phyloP scores from a whole-genome alignment of 2,797 vertebrate genomes.

The Galagoides demidoff region DNA sequence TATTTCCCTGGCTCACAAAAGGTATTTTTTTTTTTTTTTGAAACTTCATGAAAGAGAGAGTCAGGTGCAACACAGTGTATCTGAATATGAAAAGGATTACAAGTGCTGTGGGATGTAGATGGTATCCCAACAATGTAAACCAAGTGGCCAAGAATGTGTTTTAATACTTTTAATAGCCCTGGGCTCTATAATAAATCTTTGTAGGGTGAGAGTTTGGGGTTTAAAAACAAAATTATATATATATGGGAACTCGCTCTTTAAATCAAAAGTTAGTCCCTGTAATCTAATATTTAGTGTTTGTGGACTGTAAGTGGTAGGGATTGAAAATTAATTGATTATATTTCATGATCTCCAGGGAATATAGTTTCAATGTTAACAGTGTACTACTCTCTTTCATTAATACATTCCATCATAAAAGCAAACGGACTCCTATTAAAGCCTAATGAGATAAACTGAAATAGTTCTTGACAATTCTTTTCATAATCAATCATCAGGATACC shows the following conservation, averaged over 20 bases:
- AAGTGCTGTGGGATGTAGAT: slow-evolving; percentile 18
- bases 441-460: background rate
- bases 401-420: slow-evolving; percentile 34
- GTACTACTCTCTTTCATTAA: slow-evolving; percentile 15
- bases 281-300: slow-evolving; percentile 47
- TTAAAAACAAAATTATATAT: background rate
- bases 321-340: slow-evolving; percentile 44
- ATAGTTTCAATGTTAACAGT: slow-evolving; percentile 39
- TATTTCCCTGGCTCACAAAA: background rate
- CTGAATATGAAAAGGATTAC: slow-evolving; percentile 19
- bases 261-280: slow-evolving; percentile 21
- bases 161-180: slow-evolving; percentile 66
- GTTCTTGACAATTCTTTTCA: background rate
- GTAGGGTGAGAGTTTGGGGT: background rate
- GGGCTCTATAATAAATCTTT: slow-evolving; percentile 62
- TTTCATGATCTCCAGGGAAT: slow-evolving; percentile 25
- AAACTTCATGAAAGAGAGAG: background rate
- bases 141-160: slow-evolving; percentile 57
- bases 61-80: background rate
- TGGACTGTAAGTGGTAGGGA: background rate
- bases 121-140: slow-evolving; percentile 52
- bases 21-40: background rate
- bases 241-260: background rate
- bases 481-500: background rate
- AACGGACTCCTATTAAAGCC: slow-evolving; percentile 14